Conservation (phyloP, 1,140 invertebrate genomes). For the Cepaea nemoralis region DNA sequence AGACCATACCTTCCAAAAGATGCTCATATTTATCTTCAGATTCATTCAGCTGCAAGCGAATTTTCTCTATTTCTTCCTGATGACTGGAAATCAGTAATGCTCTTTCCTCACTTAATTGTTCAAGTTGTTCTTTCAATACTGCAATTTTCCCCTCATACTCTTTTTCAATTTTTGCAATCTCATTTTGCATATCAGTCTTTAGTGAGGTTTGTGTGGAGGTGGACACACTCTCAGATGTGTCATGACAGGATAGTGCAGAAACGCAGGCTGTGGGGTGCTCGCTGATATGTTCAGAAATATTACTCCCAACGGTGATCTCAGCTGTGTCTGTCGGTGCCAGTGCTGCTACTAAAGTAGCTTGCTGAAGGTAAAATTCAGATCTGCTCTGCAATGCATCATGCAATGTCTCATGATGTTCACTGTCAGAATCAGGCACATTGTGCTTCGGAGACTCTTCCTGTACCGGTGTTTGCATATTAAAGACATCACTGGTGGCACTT, state of each 20-base stretch:
- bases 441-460: not conserved
- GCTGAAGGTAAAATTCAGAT: conserved; percentile 22
- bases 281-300: conserved; percentile 5
- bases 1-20: conserved; percentile 58
- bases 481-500: not conserved
- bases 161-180: conserved; percentile 12
- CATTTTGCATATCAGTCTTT: conserved; percentile 26
- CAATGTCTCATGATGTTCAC: not conserved
- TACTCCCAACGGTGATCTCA: not conserved
- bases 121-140: conserved; percentile 47
- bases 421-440: not conserved
- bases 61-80: conserved; percentile 50
- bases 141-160: conserved; percentile 11
- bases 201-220: not conserved
- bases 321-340: not conserved
- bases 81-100: conserved; percentile 30
- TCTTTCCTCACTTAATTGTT: conserved; percentile 51
- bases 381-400: not conserved
- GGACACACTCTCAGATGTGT: not conserved
- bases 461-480: not conserved
- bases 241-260: not conserved
- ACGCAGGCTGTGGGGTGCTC: not conserved
- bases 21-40: conserved; percentile 61
- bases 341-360: not conserved
- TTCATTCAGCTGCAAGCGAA: conserved; percentile 51